These are phyloP conservation scores for Spatulosminthurus flaviceps DNA, from an alignment of 2,888 invertebrate species.

Conservation along the genomic window DNA sequence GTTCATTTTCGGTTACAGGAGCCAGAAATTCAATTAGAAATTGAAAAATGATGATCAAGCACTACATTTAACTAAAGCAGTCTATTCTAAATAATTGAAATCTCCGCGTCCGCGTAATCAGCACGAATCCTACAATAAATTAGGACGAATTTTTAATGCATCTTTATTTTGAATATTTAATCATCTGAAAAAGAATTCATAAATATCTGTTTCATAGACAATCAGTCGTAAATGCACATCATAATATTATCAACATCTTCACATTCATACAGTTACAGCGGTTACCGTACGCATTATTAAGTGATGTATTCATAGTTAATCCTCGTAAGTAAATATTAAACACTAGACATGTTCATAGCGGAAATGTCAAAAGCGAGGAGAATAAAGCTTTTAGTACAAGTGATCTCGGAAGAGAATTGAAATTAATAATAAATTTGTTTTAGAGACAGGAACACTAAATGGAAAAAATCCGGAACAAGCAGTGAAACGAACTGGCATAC, in stretches of 20 bases:
- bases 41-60: too few relatives aligned
- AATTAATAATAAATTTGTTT: background rate
- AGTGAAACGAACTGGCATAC: background rate
- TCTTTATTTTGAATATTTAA: conserved; percentile 9
- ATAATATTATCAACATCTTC: conserved; percentile 9
- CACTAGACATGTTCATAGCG: background rate
- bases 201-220: conserved; percentile 16
- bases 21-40: too few relatives aligned
- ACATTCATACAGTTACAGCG: background rate
- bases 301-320: background rate
- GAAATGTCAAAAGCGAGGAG: conserved; percentile 2
- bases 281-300: background rate
- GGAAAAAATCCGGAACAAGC: background rate
- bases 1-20: too few relatives aligned
- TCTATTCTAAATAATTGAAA: too few relatives aligned
- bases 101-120: too few relatives aligned
- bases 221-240: background rate
- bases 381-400: background rate
- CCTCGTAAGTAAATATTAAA: background rate
- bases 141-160: background rate
- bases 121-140: background rate
- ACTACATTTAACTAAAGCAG: too few relatives aligned
- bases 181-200: conserved; percentile 13
- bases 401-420: background rate
- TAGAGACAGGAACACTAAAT: background rate